These are phyloP conservation scores for Grallaria varia DNA, from an alignment of 2,113 vertebrate genomes.

Conservation along the genomic window DNA sequence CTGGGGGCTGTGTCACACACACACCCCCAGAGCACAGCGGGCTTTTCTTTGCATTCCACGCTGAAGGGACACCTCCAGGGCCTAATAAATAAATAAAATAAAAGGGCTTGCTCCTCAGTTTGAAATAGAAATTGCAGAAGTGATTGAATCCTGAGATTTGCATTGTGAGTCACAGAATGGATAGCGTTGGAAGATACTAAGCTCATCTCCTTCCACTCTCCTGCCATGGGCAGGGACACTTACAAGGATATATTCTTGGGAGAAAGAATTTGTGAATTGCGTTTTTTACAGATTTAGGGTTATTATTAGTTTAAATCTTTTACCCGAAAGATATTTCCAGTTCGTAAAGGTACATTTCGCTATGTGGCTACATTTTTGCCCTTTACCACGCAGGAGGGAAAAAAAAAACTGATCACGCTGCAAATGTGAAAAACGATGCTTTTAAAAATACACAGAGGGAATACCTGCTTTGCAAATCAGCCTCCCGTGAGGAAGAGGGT, in stretches of 20 bases:
- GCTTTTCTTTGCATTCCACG: neutral
- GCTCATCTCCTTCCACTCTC: neutral
- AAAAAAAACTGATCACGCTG: neutral
- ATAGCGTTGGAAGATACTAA: neutral
- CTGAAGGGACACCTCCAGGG: neutral
- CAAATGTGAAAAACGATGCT: neutral
- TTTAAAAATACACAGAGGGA: neutral
- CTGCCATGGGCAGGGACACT: neutral
- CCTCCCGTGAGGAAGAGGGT: neutral
- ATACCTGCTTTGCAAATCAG: neutral
- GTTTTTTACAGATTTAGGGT: neutral
- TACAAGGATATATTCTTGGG: neutral
- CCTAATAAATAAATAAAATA: too few relatives aligned
- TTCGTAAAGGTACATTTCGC: neutral
- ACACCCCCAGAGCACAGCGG: rapidly evolving
- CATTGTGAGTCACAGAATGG: neutral
- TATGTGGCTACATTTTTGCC: neutral
- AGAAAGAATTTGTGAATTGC: neutral
- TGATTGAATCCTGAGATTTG: neutral
- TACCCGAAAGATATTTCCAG: neutral
- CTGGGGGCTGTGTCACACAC: neutral
- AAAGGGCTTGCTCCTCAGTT: neutral
- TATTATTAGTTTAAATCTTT: neutral
- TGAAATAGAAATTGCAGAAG: neutral
- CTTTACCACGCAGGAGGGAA: neutral